These are phyloP conservation scores for Volucella inflata DNA, from an alignment of 2,888 invertebrate species.

Conservation along the genomic window DNA sequence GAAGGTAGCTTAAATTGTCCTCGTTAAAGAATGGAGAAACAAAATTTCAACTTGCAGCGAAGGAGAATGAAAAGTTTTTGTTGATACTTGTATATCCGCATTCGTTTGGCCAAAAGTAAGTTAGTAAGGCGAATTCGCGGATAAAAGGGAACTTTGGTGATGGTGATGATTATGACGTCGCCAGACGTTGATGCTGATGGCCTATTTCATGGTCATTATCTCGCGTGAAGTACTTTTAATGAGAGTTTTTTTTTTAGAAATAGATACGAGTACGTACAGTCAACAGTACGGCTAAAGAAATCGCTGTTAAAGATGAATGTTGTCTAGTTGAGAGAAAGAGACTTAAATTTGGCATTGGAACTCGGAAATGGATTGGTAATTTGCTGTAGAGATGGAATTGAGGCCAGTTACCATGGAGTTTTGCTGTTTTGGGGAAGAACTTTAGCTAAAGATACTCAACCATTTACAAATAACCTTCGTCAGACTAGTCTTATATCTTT, in stretches of 20 bases:
- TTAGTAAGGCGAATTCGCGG: conserved; percentile 20
- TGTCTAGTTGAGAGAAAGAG: not conserved
- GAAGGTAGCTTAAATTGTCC: conserved; percentile 45
- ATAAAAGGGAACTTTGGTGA: not conserved
- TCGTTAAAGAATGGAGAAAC: conserved; percentile 46
- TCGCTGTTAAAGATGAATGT: not conserved
- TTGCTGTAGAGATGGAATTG: not conserved
- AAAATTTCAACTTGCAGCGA: conserved; percentile 37
- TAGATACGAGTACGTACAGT: not conserved
- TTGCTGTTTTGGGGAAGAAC: no score
- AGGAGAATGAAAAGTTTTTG: conserved; percentile 52
- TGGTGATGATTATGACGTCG: conserved; percentile 34
- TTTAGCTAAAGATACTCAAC: no score
- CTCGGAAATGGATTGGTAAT: not conserved
- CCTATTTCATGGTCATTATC: conserved; percentile 69
- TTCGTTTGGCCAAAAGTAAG: conserved; percentile 49
- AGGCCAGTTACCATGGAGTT: conserved; percentile 15
- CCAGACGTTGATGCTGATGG: conserved; percentile 24
- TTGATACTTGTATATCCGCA: conserved; percentile 4
- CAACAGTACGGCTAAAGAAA: not conserved
- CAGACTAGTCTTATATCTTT: no score
- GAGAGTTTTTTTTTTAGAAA: conserved; percentile 28
- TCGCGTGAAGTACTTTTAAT: conserved; percentile 50
- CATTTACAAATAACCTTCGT: no score
- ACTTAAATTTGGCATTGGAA: conserved; percentile 7